Percentiles rank a stretch among this genome's conserved stretches.
These are phyloP conservation scores for Thunnus thynnus DNA, from an alignment of 2,113 vertebrate genomes.

Conservation along the genomic window DNA sequence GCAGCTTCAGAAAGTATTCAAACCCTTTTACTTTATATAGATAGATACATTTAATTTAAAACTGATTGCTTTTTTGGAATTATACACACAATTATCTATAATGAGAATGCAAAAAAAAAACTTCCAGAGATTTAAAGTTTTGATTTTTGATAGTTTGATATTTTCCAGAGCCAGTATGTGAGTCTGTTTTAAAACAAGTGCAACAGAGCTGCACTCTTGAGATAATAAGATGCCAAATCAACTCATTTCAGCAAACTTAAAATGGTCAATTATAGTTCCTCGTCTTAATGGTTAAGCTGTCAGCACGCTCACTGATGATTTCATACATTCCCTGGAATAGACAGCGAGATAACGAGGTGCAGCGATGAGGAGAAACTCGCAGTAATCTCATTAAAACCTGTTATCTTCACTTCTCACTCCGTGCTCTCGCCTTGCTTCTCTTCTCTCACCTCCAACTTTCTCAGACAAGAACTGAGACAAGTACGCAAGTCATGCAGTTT, in stretches of 20 bases:
- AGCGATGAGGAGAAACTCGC: constrained; percentile 26
- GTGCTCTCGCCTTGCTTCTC: constrained; percentile 28
- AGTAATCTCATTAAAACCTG: constrained; percentile 54
- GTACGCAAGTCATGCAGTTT: neutral
- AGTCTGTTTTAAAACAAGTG: constrained; percentile 1
- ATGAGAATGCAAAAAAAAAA: neutral
- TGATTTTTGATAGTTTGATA: neutral
- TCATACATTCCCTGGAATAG: constrained; percentile 32
- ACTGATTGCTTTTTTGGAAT: constrained; percentile 1
- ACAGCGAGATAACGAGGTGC: constrained; percentile 12
- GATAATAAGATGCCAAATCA: constrained; percentile 7
- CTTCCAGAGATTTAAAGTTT: too few species aligned
- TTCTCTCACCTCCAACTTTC: constrained; percentile 48
- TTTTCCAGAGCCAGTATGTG: neutral
- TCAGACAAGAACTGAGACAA: neutral
- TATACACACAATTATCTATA: neutral
- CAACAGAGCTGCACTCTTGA: constrained; percentile 7
- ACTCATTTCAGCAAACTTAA: neutral
- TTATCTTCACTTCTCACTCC: constrained; percentile 42
- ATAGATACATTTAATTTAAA: constrained; percentile 9
- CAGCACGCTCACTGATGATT: constrained; percentile 31
- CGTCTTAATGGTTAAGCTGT: constrained; percentile 13
- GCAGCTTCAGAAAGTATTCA: neutral
- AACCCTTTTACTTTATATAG: neutral
- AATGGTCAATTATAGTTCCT: constrained; percentile 9